Evolutionary conservation across 2,888 invertebrate species (phyloP), one percentile per base, ranked within the genome.

Genomic region (Hirtodrosophila cameraria): DNA sequence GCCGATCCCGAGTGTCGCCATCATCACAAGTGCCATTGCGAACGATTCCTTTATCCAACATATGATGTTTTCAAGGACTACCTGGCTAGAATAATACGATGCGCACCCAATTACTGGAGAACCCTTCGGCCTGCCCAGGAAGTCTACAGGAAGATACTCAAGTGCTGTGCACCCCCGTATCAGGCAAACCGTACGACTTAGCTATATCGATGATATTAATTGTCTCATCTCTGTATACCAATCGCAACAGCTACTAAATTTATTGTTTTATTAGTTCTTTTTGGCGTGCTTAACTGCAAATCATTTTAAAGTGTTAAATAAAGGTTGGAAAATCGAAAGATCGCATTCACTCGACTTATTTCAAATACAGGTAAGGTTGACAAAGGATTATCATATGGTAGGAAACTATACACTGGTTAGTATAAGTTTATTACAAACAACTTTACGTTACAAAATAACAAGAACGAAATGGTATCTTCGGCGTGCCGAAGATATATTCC

Each of bases 31-130:
- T 58, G 82, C 48, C 78, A 78, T 9, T 78, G 85, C 36, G 46
- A 62, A 11, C 49, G 46, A 7, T 78, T 78, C n/a, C 9, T 69
- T 1, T 78, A 84, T 45, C 85, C 82, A 0, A 81, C 78, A 3
- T 84, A 77, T 15, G 82, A 81, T 11, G 82, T 57, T 1, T 78
- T 85, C 62, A 85, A 84, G 42, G 55, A 59, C 13, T 81, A 78
- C 25, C 38, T 85, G 39, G 58, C 70, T 3, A 55, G 65, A 8
- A 74, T 78, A 2, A 77, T 73, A 5, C 35, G 69, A n/a, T 60
- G 59, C 8, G 53, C 85, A 0, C 78, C 82, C 20, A 69, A 73
- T 13, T 84, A 84, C 23, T 77, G 77, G 81, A 68, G 52, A 4
- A 68, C 61, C 1, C 68, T 84, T 4, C 77, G 84, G 0, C 77